These are phyloP conservation scores for Thermophis baileyi DNA, from an alignment of 2,113 vertebrate species.

Conservation along the genomic window DNA sequence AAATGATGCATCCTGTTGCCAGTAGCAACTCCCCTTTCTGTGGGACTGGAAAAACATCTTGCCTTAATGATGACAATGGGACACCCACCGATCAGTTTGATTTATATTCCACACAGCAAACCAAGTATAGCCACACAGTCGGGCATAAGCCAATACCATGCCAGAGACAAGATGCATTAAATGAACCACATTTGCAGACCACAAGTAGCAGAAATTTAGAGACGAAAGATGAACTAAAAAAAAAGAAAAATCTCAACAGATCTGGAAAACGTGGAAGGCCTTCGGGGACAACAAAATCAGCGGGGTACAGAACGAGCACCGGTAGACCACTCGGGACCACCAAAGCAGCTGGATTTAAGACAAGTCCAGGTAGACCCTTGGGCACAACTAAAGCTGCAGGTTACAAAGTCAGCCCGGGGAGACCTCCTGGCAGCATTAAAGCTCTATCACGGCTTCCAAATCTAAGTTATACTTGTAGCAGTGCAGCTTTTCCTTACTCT, in stretches of 20 bases:
- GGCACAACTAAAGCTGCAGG: slow-evolving; percentile 96
- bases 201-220: slow-evolving; percentile 76
- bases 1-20: slow-evolving; percentile 97
- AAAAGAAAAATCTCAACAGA: slow-evolving; percentile 89
- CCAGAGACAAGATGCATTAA: slow-evolving; percentile 83
- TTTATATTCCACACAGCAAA: slow-evolving; percentile 85
- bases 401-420: slow-evolving; percentile 96
- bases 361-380: slow-evolving; percentile 94
- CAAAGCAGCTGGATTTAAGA: slow-evolving; percentile 97
- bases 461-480: slow-evolving; percentile 87
- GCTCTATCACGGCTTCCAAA: slow-evolving; percentile 92
- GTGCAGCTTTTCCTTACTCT: slow-evolving; percentile 89
- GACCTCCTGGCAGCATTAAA: slow-evolving; percentile 98
- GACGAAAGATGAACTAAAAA: slow-evolving; percentile 86
- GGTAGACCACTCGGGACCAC: slow-evolving; percentile 95
- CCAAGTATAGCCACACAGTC: slow-evolving; percentile 80
- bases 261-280: slow-evolving; percentile 91
- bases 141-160: slow-evolving; percentile 88
- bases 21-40: slow-evolving; percentile 87
- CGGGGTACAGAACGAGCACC: slow-evolving; percentile 97
- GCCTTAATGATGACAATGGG: slow-evolving; percentile 85
- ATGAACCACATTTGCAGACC: slow-evolving; percentile 73
- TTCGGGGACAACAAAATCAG: slow-evolving; percentile 93
- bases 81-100: slow-evolving; percentile 87
- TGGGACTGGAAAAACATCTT: slow-evolving; percentile 86